Conservation (phyloP, 1,140 invertebrate species). For the Parasteatoda tepidariorum region DNA sequence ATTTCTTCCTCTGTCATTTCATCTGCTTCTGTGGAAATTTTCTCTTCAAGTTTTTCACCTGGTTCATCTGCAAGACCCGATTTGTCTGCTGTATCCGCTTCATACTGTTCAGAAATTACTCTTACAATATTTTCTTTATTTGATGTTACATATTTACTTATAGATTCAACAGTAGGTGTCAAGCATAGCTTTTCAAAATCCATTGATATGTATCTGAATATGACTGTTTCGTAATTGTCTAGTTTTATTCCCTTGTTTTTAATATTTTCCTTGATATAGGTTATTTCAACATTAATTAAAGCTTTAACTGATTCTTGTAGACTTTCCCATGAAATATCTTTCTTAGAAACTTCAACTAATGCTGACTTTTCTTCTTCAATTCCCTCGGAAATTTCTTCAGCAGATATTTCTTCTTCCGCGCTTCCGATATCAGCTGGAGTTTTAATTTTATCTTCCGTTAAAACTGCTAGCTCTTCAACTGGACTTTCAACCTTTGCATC, state of each 20-base stretch:
- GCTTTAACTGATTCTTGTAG: not conserved
- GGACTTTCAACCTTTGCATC: not conserved
- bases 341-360: no score
- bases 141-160: conserved; percentile 6
- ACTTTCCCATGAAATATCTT: not conserved
- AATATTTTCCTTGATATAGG: conserved; percentile 8
- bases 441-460: not conserved
- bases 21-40: not conserved
- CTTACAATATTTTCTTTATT: conserved; percentile 8
- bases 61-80: not conserved
- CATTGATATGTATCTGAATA: conserved; percentile 15
- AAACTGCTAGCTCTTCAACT: not conserved
- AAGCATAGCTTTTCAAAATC: not conserved
- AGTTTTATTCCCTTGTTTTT: not conserved
- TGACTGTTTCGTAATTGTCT: conserved; percentile 5
- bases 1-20: not conserved
- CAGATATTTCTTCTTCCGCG: not conserved
- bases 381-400: not conserved
- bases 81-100: not conserved
- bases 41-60: not conserved
- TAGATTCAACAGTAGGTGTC: not conserved
- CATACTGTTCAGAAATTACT: not conserved
- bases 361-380: not conserved
- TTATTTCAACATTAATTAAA: not conserved
- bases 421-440: not conserved